phyloP scores from a whole-genome alignment of 2,797 vertebrate species.

The Ispidina lecontei region DNA sequence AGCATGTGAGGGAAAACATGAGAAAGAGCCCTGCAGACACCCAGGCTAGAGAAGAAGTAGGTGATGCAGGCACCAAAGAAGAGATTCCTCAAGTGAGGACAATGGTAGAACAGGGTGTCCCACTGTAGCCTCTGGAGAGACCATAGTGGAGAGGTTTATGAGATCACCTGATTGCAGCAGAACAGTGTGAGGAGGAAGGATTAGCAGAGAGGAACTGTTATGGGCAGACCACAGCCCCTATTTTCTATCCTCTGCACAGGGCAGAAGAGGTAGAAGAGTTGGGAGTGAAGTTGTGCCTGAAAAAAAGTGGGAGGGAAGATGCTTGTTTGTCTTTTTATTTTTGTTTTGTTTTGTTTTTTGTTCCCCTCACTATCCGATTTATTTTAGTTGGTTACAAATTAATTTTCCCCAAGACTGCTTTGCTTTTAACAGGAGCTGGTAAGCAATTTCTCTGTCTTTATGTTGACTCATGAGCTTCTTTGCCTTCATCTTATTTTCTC shows the following conservation, averaged over 20 bases:
- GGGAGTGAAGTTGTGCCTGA: no score
- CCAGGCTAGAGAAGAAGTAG: background rate
- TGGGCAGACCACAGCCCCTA: no score
- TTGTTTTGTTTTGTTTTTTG: background rate
- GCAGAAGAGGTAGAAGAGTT: no score
- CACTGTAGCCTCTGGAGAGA: no score
- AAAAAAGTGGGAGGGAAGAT: no score
- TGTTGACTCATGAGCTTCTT: background rate
- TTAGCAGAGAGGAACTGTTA: no score
- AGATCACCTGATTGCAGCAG: no score
- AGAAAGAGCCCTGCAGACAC: background rate
- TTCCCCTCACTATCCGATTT: background rate
- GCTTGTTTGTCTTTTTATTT: no score
- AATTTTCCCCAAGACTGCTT: background rate
- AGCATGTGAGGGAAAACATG: fast-evolving
- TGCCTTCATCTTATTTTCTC: background rate
- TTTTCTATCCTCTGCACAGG: no score
- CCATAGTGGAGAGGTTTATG: no score
- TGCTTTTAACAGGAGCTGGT: background rate
- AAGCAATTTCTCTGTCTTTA: background rate
- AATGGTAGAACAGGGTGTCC: background rate
- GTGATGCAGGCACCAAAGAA: background rate
- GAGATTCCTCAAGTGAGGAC: background rate
- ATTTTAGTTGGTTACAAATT: background rate
- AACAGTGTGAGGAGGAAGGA: no score